These are phyloP conservation scores for Varanus komodoensis DNA, from an alignment of 2,113 vertebrate species.

Conservation along the genomic window DNA sequence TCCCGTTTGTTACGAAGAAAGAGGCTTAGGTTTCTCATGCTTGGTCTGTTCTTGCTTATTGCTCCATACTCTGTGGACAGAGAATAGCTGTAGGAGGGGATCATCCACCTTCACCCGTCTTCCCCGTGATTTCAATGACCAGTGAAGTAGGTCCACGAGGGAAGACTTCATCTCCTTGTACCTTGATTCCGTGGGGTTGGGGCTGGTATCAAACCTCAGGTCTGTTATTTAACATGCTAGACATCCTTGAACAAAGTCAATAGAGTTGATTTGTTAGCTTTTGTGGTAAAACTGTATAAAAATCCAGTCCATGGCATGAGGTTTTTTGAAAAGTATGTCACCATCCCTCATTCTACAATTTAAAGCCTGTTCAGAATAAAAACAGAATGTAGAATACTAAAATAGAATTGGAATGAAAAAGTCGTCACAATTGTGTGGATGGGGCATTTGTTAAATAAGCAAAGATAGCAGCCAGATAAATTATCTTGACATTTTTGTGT, in stretches of 20 bases:
- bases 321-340: not conserved
- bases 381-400: not conserved
- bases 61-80: not conserved
- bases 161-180: not conserved
- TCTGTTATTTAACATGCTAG: too few species aligned
- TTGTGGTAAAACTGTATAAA: not conserved
- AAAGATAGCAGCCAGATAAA: slow-evolving; percentile 12
- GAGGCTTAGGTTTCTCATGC: not conserved
- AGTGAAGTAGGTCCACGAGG: too few species aligned
- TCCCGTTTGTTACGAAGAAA: not conserved
- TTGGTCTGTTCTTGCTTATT: not conserved
- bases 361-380: not conserved
- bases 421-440: not conserved
- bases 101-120: not conserved
- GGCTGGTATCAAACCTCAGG: not conserved
- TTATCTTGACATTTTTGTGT: slow-evolving; percentile 13
- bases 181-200: not conserved
- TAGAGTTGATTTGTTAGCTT: not conserved
- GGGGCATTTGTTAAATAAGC: not conserved
- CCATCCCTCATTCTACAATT: too few species aligned
- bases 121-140: not conserved
- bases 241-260: not conserved
- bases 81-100: too few species aligned
- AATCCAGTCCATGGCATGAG: not conserved
- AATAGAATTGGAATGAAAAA: slow-evolving; percentile 11